A percentile compares a stretch with the other conserved stretches of the same genome.
Conservation (phyloP, 2,888 invertebrate genomes). For the Noctua pronuba region DNA sequence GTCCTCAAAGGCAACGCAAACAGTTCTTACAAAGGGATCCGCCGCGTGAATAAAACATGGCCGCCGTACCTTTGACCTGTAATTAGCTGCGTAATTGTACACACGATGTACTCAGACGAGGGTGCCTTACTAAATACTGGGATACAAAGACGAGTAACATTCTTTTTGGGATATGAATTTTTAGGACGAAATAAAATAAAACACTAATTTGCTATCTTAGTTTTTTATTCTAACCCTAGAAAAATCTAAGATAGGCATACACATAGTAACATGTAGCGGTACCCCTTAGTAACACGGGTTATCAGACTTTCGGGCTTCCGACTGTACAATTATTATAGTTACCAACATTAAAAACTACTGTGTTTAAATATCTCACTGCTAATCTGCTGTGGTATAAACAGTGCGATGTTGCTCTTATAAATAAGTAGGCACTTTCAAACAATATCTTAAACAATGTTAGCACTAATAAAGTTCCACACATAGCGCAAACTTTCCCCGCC, state of each 20-base stretch:
- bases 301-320: not conserved
- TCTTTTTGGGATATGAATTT: not conserved
- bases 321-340: not conserved
- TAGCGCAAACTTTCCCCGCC: constrained; percentile 21
- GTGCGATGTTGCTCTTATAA: not conserved
- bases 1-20: constrained; percentile 48
- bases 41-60: constrained; percentile 57
- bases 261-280: not conserved
- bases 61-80: constrained; percentile 58
- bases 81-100: constrained; percentile 66
- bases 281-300: not conserved
- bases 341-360: not conserved
- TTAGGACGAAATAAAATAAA: not conserved
- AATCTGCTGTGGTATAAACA: not conserved
- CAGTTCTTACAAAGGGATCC: constrained; percentile 41
- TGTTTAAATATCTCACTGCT: not conserved
- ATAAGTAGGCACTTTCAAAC: not conserved
- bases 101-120: constrained; percentile 28
- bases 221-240: not conserved
- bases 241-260: not conserved
- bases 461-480: constrained; percentile 27
- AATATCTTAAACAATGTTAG: constrained; percentile 35
- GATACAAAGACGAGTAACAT: not conserved
- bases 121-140: constrained; percentile 14
- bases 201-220: not conserved